These are phyloP conservation scores for Serinus canaria DNA, from an alignment of 2,113 vertebrate genomes.

Conservation along the genomic window DNA sequence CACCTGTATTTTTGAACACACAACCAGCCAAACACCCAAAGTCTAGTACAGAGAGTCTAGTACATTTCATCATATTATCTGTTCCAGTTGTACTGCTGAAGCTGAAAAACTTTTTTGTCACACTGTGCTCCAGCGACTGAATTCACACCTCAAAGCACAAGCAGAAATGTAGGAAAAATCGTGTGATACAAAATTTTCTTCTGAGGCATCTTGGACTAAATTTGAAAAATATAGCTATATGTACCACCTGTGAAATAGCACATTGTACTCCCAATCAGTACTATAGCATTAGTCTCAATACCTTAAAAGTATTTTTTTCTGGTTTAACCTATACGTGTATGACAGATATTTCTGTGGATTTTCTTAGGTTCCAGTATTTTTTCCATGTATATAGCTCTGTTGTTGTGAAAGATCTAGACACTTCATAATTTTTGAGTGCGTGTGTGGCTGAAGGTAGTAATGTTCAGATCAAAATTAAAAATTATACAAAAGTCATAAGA, in stretches of 20 bases:
- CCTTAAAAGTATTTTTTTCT: background rate
- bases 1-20: background rate
- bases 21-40: background rate
- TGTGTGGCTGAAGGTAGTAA: background rate
- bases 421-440: background rate
- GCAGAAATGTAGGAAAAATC: background rate
- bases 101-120: background rate
- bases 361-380: background rate
- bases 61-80: background rate
- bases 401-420: background rate
- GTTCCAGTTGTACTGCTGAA: background rate
- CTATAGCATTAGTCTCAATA: background rate
- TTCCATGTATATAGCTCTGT: background rate
- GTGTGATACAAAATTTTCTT: background rate
- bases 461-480: background rate
- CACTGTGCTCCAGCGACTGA: accelerated
- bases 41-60: background rate
- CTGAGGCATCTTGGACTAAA: background rate
- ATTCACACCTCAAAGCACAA: background rate
- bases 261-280: background rate
- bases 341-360: background rate
- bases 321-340: background rate
- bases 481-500: background rate
- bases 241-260: background rate
- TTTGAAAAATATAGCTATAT: background rate